These are phyloP conservation scores for Sakesphorus luctuosus DNA, from an alignment of 2,113 vertebrate species.

Conservation along the genomic window DNA sequence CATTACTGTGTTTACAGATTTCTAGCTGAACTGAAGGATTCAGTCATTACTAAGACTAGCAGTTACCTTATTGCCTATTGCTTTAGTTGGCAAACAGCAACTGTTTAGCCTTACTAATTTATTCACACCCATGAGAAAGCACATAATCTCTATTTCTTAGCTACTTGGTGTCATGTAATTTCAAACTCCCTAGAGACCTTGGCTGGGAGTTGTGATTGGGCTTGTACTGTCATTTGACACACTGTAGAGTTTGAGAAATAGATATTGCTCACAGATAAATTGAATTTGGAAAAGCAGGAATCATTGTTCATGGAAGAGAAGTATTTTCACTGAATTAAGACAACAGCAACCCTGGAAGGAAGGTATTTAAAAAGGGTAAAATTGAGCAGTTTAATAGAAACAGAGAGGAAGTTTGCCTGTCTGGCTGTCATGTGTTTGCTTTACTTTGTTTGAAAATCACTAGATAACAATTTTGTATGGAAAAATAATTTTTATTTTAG, in stretches of 20 bases:
- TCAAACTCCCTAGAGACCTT: not conserved
- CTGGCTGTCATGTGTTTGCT: not conserved
- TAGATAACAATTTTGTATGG: not conserved
- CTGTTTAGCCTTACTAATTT: not conserved
- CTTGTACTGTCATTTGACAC: not conserved
- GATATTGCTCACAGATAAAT: not conserved
- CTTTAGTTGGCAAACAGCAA: not conserved
- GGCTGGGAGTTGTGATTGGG: not conserved
- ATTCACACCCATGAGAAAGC: not conserved
- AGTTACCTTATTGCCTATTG: not conserved
- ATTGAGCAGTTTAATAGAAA: not conserved
- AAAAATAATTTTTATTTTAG: not conserved
- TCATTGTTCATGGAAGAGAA: not conserved
- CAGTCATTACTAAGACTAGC: not conserved
- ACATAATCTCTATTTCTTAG: not conserved
- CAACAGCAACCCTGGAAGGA: not conserved
- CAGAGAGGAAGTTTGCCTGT: not conserved
- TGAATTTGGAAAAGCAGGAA: not conserved
- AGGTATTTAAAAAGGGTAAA: not conserved
- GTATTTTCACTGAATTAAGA: not conserved
- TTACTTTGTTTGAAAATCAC: not conserved
- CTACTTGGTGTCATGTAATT: not conserved
- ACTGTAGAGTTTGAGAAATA: not conserved
- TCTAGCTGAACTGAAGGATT: not conserved
- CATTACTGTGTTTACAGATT: not conserved